Percentiles rank a stretch among this genome's conserved stretches.
Evolutionary conservation across 1,140 invertebrate genomes (phyloP).

Genomic region (Portunus trituberculatus): DNA sequence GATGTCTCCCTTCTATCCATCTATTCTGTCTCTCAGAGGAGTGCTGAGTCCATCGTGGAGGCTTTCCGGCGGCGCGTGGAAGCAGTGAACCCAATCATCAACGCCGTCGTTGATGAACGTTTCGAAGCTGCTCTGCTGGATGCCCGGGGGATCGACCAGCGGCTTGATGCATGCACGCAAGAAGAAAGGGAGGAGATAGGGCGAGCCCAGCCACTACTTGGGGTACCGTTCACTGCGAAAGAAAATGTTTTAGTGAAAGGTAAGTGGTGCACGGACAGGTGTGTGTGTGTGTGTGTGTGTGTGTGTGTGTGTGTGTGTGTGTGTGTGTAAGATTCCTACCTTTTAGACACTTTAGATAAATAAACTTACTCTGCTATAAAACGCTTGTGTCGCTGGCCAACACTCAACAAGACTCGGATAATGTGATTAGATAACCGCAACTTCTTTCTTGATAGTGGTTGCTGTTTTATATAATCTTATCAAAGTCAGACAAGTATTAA

Average conservation of each 20-base stretch:
- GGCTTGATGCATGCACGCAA: conserved; percentile 60
- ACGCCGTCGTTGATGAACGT: conserved; percentile 79
- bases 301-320: no score
- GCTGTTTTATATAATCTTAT: no score
- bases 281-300: no score
- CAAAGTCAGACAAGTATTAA: no score
- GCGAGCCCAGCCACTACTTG: conserved; percentile 87
- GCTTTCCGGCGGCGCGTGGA: conserved; percentile 79
- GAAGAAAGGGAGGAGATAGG: conserved; percentile 82
- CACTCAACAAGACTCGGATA: no score
- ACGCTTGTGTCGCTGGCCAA: no score
- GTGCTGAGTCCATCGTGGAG: conserved; percentile 78
- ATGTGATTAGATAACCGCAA: no score
- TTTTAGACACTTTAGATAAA: no score
- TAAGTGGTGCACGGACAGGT: not conserved
- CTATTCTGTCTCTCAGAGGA: conserved; percentile 7
- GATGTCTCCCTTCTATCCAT: no score
- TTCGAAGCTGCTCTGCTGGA: conserved; percentile 78
- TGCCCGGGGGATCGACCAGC: conserved; percentile 78
- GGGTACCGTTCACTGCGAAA: conserved; percentile 92
- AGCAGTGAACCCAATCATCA: conserved; percentile 79
- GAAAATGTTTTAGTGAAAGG: conserved; percentile 80
- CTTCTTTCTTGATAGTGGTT: no score
- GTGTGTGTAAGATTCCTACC: no score
- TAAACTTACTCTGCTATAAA: no score